These are phyloP conservation scores for Phaethornis superciliosus DNA, from an alignment of 2,113 vertebrate species.

Conservation along the genomic window DNA sequence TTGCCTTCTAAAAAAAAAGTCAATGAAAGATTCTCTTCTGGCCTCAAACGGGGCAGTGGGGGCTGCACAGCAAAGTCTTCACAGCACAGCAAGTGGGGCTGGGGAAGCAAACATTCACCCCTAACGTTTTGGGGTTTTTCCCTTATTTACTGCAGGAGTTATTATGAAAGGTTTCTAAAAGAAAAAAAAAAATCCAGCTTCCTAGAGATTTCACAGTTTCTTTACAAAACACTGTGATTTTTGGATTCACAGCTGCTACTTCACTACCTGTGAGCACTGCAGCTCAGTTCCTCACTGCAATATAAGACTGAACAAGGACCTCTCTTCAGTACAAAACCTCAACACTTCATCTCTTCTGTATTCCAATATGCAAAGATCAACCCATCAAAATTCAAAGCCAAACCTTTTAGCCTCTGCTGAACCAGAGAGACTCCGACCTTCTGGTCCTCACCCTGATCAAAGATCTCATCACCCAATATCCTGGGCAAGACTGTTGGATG, in stretches of 20 bases:
- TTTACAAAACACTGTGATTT: neutral
- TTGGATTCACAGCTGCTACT: neutral
- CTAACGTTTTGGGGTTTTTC: neutral
- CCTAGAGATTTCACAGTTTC: neutral
- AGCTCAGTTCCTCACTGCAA: neutral
- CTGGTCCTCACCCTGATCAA: slow-evolving; percentile 18
- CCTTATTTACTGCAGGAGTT: neutral
- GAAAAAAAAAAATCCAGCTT: neutral
- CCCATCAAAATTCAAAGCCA: neutral
- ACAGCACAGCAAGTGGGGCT: fast-evolving
- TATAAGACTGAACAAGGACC: neutral
- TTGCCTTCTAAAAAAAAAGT: neutral
- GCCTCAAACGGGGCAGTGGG: fast-evolving
- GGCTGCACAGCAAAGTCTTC: neutral
- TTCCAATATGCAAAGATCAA: neutral
- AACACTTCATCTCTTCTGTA: neutral
- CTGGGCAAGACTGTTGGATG: neutral
- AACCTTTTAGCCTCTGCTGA: slow-evolving; percentile 7
- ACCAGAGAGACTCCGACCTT: slow-evolving; percentile 34
- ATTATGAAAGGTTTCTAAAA: neutral
- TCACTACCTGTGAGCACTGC: neutral
- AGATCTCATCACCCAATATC: neutral
- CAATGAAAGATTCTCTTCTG: neutral
- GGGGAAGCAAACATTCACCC: neutral
- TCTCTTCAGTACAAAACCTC: neutral